These are phyloP conservation scores for Oxyteleia sp. DNA, from an alignment of 2,888 invertebrate species.

Conservation along the genomic window DNA sequence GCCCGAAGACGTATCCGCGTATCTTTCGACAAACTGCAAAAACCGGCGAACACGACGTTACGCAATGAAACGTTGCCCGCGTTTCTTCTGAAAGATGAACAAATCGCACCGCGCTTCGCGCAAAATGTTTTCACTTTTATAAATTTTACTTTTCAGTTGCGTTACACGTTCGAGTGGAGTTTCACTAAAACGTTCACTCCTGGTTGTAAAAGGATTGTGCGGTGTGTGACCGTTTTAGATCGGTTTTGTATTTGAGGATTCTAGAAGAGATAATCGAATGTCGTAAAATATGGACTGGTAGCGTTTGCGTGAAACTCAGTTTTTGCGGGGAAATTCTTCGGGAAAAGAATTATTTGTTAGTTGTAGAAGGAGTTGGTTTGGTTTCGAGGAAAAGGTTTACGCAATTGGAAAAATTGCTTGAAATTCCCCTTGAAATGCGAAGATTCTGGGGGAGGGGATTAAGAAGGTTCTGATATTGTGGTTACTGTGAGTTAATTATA, in stretches of 20 bases:
- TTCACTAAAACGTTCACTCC: conserved; percentile 16
- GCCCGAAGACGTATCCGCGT: conserved; percentile 18
- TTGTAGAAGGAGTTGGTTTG: too few relatives aligned
- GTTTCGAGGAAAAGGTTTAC: too few relatives aligned
- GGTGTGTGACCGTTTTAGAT: not conserved
- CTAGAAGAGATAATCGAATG: too few relatives aligned
- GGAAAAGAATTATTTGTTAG: too few relatives aligned
- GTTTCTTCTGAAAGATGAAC: conserved; percentile 47
- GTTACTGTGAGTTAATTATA: too few relatives aligned
- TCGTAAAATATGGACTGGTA: too few relatives aligned
- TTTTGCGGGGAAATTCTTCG: too few relatives aligned
- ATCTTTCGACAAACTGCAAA: conserved; percentile 56
- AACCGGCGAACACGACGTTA: conserved; percentile 25
- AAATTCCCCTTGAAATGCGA: too few relatives aligned
- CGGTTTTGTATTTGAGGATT: not conserved
- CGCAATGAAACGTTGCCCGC: conserved; percentile 50
- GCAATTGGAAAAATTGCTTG: too few relatives aligned
- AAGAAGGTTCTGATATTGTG: too few relatives aligned
- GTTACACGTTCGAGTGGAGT: conserved; percentile 21
- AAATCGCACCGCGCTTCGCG: conserved; percentile 40
- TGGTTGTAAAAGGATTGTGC: not conserved
- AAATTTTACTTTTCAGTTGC: conserved; percentile 41
- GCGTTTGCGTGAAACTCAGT: too few relatives aligned
- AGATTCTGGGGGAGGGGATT: too few relatives aligned
- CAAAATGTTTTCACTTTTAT: conserved; percentile 56